These are phyloP conservation scores for Syngnathus typhle DNA, from an alignment of 2,113 vertebrate species.

Conservation along the genomic window DNA sequence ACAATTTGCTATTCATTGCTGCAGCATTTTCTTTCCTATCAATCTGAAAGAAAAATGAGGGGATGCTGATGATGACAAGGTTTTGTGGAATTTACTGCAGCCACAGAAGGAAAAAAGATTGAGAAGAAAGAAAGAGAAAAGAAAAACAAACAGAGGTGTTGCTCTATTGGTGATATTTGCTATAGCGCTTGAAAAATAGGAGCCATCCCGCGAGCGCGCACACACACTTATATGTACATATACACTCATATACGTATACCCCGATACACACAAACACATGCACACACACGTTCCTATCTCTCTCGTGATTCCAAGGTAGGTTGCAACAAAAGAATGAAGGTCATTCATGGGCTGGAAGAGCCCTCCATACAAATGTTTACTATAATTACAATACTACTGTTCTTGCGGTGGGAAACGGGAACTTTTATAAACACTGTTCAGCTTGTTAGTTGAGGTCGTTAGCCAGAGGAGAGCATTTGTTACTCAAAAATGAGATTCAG, in stretches of 20 bases:
- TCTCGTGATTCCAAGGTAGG: neutral
- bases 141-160: neutral
- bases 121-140: constrained; percentile 11
- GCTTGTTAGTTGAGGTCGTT: neutral
- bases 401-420: neutral
- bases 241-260: neutral
- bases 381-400: neutral
- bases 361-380: neutral
- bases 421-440: neutral
- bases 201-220: neutral
- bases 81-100: constrained; percentile 53
- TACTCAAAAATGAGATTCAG: neutral
- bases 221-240: no score
- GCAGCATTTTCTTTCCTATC: constrained; percentile 43
- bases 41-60: constrained; percentile 39
- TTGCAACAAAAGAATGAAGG: neutral
- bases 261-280: neutral
- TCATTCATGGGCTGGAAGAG: neutral
- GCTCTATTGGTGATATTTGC: neutral
- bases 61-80: constrained; percentile 42
- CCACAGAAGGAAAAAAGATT: constrained; percentile 6
- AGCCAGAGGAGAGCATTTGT: neutral
- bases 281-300: neutral
- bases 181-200: neutral
- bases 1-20: constrained; percentile 24